Base-by-base conservation (phyloP, 1,140 invertebrate species). In the Diorhabda elongata region DNA sequence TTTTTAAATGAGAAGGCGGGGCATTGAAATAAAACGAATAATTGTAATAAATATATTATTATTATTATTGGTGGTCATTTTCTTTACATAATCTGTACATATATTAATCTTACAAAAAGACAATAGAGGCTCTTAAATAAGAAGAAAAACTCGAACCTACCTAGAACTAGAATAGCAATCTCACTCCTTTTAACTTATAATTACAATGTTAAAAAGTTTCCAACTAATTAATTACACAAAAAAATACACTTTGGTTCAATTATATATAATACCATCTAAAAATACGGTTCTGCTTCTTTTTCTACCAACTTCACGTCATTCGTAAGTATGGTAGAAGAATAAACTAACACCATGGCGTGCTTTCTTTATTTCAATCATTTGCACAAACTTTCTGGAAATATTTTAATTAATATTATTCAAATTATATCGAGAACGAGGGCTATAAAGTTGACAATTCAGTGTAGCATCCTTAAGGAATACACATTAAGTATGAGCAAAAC, bases 211-310 rank as follows among this genome's bases (percentile, higher is more conserved):
- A 9, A 60, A n/a, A 67, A 60, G 26, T 68, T 58, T 64, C 52
- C 26, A 26, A 67, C 67, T 73, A 69, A 71, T 60, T 70, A 26
- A 26, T 26, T 26, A 1, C 26, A 61, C 59, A 64, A 64, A 59
- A 71, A 76, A 77, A 77, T 77, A 77, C 70, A 74, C 75, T 77
- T 77, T 77, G 75, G 74, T 75, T 73, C 69, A 74, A 77, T 68
- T 73, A 77, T 75, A 74, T 67, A 61, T 77, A 77, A 77, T 77
- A 77, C 75, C 74, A 77, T 77, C 74, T 74, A 65, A 67, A 77
- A 77, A 77, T 77, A 77, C 75, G 74, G 73, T 70, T 62, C 64
- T 74, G 45, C 72, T 71, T 66, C 68, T 63, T 11, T 67, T 61
- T 67, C 45, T 4, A 56, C n/a, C 52, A 56, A 7, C 52, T 6